Conservation (phyloP, 2,888 invertebrate genomes). For the Suillia variegata region DNA sequence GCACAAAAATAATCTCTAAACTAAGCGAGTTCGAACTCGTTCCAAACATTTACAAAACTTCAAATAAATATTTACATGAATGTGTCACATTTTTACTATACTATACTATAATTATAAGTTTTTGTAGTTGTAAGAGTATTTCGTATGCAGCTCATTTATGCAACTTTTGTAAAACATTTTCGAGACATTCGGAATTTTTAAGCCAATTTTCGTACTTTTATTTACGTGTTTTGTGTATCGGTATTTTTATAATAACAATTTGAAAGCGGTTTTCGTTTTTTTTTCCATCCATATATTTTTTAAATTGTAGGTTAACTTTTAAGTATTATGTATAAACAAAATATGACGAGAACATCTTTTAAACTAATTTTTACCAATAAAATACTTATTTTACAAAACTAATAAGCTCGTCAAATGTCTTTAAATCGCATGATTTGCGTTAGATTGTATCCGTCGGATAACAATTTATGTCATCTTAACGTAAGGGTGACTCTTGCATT, state of each 20-base stretch:
- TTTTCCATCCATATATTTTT: constrained; percentile 36
- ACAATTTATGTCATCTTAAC: too few species aligned
- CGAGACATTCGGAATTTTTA: constrained; percentile 12
- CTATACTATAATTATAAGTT: constrained; percentile 35
- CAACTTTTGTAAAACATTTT: constrained; percentile 31
- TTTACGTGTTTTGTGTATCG: background rate
- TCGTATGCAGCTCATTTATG: constrained; percentile 31
- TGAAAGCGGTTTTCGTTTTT: constrained; percentile 13
- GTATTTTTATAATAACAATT: background rate
- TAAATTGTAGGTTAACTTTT: too few species aligned
- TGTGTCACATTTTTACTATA: constrained; percentile 50
- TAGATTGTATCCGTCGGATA: too few species aligned
- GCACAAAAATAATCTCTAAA: constrained; percentile 2
- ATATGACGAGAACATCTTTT: too few species aligned
- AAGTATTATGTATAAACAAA: too few species aligned
- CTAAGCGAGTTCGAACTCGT: constrained; percentile 13
- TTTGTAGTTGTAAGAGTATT: background rate
- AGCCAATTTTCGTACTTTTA: background rate
- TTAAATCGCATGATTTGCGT: too few species aligned
- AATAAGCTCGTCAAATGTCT: too few species aligned
- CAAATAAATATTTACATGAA: constrained; percentile 54
- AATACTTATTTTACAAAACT: constrained; percentile 45
- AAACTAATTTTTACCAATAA: constrained; percentile 46
- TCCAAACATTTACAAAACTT: constrained; percentile 44
- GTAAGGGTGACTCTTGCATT: too few species aligned